These are phyloP conservation scores for Pristionchus japonicus DNA, from an alignment of 2,888 invertebrate genomes.

Conservation along the genomic window DNA sequence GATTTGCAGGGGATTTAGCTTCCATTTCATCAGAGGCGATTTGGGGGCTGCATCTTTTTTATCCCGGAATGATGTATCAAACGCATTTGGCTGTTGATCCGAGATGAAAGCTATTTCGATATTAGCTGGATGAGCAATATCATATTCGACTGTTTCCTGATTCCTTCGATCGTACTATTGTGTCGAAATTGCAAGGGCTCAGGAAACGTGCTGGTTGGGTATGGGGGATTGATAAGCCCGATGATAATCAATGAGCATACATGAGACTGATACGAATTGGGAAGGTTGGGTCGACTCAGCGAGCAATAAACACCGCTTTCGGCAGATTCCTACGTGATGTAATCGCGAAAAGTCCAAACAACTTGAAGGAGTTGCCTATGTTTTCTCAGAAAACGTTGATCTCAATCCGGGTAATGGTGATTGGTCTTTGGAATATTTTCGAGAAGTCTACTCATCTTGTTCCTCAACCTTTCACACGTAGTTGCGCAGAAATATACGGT, in stretches of 20 bases:
- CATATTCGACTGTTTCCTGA: background rate
- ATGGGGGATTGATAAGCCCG: slow-evolving; percentile 17
- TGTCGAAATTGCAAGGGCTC: background rate
- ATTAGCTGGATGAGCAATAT: background rate
- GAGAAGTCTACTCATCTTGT: background rate
- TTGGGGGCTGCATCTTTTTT: background rate
- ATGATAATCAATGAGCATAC: background rate
- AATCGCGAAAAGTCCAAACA: no score
- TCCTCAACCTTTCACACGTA: background rate
- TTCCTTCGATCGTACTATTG: background rate
- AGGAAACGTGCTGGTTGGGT: background rate
- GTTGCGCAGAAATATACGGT: background rate
- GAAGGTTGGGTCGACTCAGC: background rate
- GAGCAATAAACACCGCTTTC: background rate
- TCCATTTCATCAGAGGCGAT: background rate
- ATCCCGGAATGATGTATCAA: background rate
- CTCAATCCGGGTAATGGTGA: background rate
- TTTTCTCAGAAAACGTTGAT: background rate
- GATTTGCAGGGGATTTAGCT: background rate
- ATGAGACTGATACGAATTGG: background rate
- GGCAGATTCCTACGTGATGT: background rate
- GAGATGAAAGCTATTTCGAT: background rate
- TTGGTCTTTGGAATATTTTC: background rate
- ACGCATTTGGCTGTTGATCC: background rate
- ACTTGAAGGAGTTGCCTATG: no score